A percentile compares a stretch with the other conserved stretches of the same genome.
phyloP scores from a whole-genome alignment of 2,797 vertebrate species.

The Cephalopachus bancanus region DNA sequence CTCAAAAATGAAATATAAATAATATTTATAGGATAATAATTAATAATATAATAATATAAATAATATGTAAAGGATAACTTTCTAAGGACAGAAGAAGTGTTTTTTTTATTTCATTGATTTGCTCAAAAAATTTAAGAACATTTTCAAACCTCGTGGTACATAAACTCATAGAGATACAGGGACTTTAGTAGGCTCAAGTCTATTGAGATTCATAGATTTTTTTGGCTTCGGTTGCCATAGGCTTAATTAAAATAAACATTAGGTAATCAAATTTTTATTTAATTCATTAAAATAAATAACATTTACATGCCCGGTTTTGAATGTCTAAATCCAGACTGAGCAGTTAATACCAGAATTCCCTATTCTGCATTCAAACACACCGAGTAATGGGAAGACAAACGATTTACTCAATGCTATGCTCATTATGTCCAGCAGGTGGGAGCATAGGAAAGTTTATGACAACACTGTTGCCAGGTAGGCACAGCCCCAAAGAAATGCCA shows the following conservation, averaged over 20 bases:
- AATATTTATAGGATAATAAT: too few relatives aligned
- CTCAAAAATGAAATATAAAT: too few relatives aligned
- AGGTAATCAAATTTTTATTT: too few relatives aligned
- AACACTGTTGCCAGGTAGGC: neutral
- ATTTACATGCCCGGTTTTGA: neutral
- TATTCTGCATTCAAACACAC: neutral
- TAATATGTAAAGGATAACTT: neutral
- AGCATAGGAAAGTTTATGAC: conserved; percentile 84
- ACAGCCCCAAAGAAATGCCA: neutral
- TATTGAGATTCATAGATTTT: neutral
- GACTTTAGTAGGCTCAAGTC: too few relatives aligned
- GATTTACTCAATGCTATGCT: conserved; percentile 42
- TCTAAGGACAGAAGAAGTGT: neutral
- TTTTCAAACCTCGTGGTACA: too few relatives aligned
- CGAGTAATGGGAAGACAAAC: neutral
- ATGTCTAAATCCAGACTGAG: neutral
- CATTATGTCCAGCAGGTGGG: conserved; percentile 85
- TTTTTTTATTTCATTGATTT: neutral
- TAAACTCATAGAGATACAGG: too few relatives aligned
- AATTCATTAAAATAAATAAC: neutral
- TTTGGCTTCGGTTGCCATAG: neutral
- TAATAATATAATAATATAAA: too few relatives aligned
- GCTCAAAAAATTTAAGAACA: too few relatives aligned
- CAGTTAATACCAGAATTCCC: neutral
- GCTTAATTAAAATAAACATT: neutral